Evolutionary conservation across 1,140 invertebrate genomes (phyloP), one percentile per base, ranked within the genome.

Genomic region (Pteromalus puparum): DNA sequence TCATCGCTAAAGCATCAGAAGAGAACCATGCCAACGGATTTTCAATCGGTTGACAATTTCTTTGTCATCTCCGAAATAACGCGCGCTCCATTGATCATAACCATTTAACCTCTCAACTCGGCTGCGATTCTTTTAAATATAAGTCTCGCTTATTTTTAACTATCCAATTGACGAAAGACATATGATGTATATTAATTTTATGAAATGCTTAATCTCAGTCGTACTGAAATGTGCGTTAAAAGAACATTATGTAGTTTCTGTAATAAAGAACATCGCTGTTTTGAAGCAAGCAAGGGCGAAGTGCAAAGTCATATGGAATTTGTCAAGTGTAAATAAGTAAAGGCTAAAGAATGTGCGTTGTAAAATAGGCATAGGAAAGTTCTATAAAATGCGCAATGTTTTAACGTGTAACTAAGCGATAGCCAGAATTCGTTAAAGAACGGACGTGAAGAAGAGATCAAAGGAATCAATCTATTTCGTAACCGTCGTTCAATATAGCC

Each of bases 291-390:
- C 67, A 81, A 73, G 42, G 38, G 46, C 26, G 34, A 72, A 73
- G 70, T 81, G 78, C 78, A 81, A 72, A 81, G 67, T 26, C 78
- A 30, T 26, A 74, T 13, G 34, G 70, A 53, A 81, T 81, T 81
- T 72, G 67, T 53, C 26, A 34, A 53, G 46, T 81, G 80, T 81
- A 81, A 73, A 81, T 81, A 81, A 80, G 38, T 34, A 68, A 70
- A 34, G 77, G 77, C 26, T 73, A 73, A 72, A 15, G 46, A 81
- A 48, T 18, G 70, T 34, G 80, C 68, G 18, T 81, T 81, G 80
- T 81, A 81, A 73, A 81, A 81, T 80, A 80, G 38, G 26, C 30
- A 80, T n/a, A 38, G 30, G 38, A 68, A 68, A 79, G 30, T 70
- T 46, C 48, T 74, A 13, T n/a, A n/a, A n/a, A 74, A 2, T n/a